These are phyloP conservation scores for Agapornis canus DNA, from an alignment of 2,797 vertebrate species.

Conservation along the genomic window DNA sequence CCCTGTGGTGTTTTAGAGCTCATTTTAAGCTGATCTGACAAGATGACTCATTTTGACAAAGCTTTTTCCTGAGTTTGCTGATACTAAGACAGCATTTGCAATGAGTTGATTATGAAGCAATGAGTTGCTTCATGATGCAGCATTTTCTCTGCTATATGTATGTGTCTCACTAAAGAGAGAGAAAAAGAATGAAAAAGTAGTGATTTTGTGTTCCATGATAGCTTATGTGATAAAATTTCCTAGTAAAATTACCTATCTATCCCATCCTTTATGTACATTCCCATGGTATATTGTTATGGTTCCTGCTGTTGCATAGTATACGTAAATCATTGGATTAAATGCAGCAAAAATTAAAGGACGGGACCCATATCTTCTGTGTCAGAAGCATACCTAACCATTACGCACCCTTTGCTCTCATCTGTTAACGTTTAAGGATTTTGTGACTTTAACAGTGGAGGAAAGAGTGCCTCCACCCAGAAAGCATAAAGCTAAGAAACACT, in stretches of 20 bases:
- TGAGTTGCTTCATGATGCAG: not conserved
- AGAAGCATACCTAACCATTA: not conserved
- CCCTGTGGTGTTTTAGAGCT: not conserved
- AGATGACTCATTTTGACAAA: not conserved
- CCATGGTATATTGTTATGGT: not conserved
- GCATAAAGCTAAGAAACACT: not conserved
- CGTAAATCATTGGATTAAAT: not conserved
- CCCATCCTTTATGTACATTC: not conserved
- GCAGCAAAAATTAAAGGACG: not conserved
- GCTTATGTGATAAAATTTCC: not conserved
- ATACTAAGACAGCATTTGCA: not conserved
- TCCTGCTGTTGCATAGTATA: not conserved
- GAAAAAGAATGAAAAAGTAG: not conserved
- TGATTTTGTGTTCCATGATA: not conserved
- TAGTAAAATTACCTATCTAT: not conserved
- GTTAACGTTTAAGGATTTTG: conserved; percentile 10
- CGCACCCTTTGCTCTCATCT: not conserved
- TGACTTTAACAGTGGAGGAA: not conserved
- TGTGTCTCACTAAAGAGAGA: not conserved
- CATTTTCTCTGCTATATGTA: not conserved
- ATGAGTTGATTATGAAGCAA: not conserved
- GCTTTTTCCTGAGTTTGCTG: not conserved
- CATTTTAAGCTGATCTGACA: not conserved
- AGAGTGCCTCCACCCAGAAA: not conserved
- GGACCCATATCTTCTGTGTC: not conserved